A percentile compares a stretch with the other conserved stretches of the same genome.
Conservation (phyloP, 2,113 vertebrate genomes). For the Emydura subglobosa region DNA sequence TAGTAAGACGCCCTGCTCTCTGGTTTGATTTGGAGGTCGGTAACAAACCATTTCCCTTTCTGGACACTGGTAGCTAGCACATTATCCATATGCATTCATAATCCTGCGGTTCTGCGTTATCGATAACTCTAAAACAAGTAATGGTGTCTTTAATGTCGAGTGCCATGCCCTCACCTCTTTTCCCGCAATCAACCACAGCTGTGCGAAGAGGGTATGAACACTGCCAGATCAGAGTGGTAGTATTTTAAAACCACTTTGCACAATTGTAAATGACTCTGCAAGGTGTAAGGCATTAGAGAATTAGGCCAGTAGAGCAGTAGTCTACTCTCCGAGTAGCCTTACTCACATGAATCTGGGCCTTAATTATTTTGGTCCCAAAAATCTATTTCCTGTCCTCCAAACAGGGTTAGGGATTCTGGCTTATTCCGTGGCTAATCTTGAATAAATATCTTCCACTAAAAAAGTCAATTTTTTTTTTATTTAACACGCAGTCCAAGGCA, state of each 20-base stretch:
- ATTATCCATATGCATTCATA: neutral
- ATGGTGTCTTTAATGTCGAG: neutral
- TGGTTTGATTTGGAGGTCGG: neutral
- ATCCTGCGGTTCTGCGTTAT: neutral
- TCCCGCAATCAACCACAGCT: neutral
- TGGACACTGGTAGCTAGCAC: neutral
- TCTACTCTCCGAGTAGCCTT: neutral
- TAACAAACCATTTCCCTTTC: neutral
- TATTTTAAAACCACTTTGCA: neutral
- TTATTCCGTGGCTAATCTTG: neutral
- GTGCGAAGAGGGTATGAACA: neutral
- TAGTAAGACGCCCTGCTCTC: neutral
- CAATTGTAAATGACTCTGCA: neutral
- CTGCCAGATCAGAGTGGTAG: neutral
- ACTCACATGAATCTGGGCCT: neutral
- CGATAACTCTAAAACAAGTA: neutral
- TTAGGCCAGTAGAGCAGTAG: neutral
- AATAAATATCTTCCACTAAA: neutral
- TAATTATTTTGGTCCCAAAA: neutral
- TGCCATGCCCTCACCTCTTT: neutral
- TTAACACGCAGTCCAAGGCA: constrained; percentile 1
- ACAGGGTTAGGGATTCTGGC: neutral
- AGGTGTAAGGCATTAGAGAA: neutral
- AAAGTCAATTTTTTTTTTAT: neutral
- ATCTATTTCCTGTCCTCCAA: neutral